Percentiles rank a stretch among this genome's conserved stretches.
Conservation (phyloP, 1,140 invertebrate species). For the Drosophila leontia region DNA sequence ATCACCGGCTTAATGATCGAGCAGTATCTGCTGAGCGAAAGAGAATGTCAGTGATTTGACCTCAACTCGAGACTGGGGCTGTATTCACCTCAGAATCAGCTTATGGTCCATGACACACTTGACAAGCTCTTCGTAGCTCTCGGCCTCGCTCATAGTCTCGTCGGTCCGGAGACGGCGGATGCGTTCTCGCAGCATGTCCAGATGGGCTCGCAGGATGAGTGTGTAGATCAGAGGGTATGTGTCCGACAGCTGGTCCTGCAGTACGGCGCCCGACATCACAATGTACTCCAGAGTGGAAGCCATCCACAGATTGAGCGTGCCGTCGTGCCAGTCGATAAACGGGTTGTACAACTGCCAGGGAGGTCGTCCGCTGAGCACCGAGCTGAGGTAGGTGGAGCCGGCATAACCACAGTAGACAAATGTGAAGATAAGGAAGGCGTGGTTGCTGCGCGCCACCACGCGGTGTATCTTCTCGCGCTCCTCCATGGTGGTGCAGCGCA, state of each 20-base stretch:
- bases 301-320: constrained; percentile 43
- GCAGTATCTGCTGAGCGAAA: constrained; percentile 43
- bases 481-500: constrained; percentile 53
- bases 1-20: constrained; percentile 57
- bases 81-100: constrained; percentile 44
- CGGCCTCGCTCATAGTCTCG: constrained; percentile 34
- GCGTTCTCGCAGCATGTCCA: constrained; percentile 59
- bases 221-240: constrained; percentile 61
- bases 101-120: constrained; percentile 67
- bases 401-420: constrained; percentile 64
- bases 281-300: constrained; percentile 61
- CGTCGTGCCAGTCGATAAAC: constrained; percentile 56
- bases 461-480: constrained; percentile 60
- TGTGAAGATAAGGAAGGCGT: constrained; percentile 65
- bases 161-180: constrained; percentile 48
- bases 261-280: constrained; percentile 60
- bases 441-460: constrained; percentile 58
- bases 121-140: constrained; percentile 61
- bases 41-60: background rate
- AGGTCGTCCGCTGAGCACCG: constrained; percentile 54
- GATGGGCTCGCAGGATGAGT: constrained; percentile 50
- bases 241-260: constrained; percentile 65
- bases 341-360: constrained; percentile 69
- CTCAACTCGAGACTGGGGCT: background rate
- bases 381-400: constrained; percentile 62